Evolutionary conservation across 2,113 vertebrate genomes (phyloP), one percentile per base, ranked within the genome.

Genomic region (Thinocorus orbignyianus): DNA sequence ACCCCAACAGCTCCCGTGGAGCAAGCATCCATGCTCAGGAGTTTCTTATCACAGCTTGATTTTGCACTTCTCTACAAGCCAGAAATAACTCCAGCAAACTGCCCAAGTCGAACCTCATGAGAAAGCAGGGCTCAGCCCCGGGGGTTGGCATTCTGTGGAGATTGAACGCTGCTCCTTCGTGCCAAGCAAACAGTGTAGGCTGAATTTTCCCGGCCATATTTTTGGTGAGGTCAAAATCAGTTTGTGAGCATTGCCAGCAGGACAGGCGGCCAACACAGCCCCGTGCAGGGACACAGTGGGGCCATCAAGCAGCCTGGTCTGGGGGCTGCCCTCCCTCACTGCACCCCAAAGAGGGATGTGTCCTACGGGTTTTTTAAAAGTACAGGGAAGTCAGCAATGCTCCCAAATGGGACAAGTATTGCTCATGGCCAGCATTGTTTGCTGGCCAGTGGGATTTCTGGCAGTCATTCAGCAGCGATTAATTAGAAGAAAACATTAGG

Each of bases 241-340:
- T 23, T 37, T 48, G 16, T 39, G n/a, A 70, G 24, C 37, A 14
- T 16, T 2, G 0, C 5, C 51, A 74, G 37, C 16, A 44, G 72
- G 58, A 72, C 22, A 4, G 1, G 2, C 0, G 4, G 60, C 65
- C 70, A 48, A 9, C 5, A 4, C 0, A 10, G 39, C 16, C 25
- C 39, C 2, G 0, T 3, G 12, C 10, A 78, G 70, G 49, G 25
- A n/a, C 15, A 10, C 1, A 6, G 19, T 6, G 15, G 30, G 4
- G 2, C 6, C 6, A 7, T 17, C 51, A 39, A 31, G 18, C 13
- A 68, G 18, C 24, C 52, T 1, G 1, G 2, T 4, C 4, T 3
- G 19, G 26, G 12, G 35, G 1, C n/a, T 70, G 22, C 13, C 19
- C 33, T 24, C 35, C 12, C 31, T 23, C 76, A 7, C 41, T 44